phyloP scores from a whole-genome alignment of 2,797 vertebrate genomes.

The Gallinago stenura region DNA sequence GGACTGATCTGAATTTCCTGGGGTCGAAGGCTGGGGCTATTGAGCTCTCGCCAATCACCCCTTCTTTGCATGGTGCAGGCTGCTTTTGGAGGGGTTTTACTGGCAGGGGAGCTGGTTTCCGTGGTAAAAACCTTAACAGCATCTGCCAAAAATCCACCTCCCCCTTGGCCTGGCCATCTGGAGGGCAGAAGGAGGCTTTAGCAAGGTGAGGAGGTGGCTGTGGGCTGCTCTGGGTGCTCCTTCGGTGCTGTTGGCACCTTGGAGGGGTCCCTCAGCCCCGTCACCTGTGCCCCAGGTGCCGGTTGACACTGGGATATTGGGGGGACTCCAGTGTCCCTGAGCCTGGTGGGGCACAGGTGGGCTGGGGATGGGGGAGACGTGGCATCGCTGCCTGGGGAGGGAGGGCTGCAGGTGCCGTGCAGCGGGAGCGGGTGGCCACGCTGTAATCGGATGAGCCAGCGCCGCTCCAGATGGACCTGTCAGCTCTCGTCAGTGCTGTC shows the following conservation, averaged over 20 bases:
- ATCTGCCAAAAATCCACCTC: conserved; percentile 31
- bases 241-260: rapidly evolving
- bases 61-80: background rate
- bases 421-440: rapidly evolving
- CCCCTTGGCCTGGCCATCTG: background rate
- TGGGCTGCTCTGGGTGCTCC: background rate
- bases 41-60: background rate
- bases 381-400: rapidly evolving
- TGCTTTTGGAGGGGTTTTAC: conserved; percentile 1
- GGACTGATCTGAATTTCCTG: background rate
- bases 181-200: background rate
- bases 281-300: background rate
- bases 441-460: conserved; percentile 30
- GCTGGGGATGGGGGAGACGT: background rate
- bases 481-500: conserved; percentile 35
- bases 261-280: rapidly evolving
- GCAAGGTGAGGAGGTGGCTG: background rate
- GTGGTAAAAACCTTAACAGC: conserved; percentile 31
- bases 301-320: background rate
- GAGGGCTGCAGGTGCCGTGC: rapidly evolving
- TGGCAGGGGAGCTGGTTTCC: conserved; percentile 24
- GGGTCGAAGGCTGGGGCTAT: background rate
- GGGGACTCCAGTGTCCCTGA: rapidly evolving
- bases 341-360: background rate
- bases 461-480: conserved; percentile 32